Base-by-base conservation (phyloP, 2,888 invertebrate species). In the Formica aserva region DNA sequence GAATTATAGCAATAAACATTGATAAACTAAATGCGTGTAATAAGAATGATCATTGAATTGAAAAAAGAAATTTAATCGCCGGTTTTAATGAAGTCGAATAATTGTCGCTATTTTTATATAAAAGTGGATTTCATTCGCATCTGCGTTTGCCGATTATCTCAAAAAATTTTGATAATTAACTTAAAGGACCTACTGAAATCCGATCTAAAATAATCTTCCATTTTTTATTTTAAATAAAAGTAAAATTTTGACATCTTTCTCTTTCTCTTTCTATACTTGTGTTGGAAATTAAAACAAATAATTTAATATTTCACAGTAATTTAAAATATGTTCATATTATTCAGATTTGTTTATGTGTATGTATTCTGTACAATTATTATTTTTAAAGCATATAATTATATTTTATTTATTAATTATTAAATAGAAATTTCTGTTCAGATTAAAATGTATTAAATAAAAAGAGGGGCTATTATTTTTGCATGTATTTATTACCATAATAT, bases 201-300 rank as follows among this genome's bases (percentile, higher is more conserved):
- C 13, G 22, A 71, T 71, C 32, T 22, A 26, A 32, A 35, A 18
- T 18, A 71, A 45, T 60, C 57, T 60, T 60, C 18, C 3, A 45
- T 45, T 45, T 71, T 60, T 71, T 32, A 71, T 71, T 78, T 78
- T 22, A 69, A 71, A 57, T 32, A 57, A 77, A 57, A 69, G n/a
- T n/a, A n/a, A 52, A n/a, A 41, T 29, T 15, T 62, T 2, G 22
- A n/a, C 5, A 45, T 41, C 11, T 60, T 18, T 62, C 15, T 15
- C 11, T 29, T 8, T 18, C 29, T 29, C 9, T 29, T 32, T 62
- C 29, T 35, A 35, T 35, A 35, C 6, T 35, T 35, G 3, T 32
- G 35, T 6, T 35, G 35, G 35, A 35, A 35, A n/a, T 18, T 3
- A 41, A 41, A 13, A 41, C 11, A 13, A 13, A 13, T 3, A 13